Evolutionary conservation across 2,797 vertebrate species (phyloP), one percentile per base, ranked within the genome.

Genomic region (Scomberomorus guttatus): DNA sequence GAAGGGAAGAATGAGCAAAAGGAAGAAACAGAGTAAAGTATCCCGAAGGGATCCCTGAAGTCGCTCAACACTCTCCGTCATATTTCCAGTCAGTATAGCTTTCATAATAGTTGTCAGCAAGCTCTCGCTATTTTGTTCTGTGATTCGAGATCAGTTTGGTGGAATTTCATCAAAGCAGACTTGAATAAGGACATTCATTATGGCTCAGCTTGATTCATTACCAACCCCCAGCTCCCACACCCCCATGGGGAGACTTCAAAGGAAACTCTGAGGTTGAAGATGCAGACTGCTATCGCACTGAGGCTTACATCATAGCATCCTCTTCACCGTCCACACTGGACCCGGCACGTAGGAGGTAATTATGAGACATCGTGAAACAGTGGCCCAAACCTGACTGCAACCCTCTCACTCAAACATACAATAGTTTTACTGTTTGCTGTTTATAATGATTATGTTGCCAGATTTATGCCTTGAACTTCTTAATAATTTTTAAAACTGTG

Each of bases 101-200:
- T 87, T 87, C 59, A 67, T 74, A 77, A 80, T 72, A 69, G 80
- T 87, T 77, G 76, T 80, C 65, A 78, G 84, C 65, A 42, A 75
- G 56, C 83, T 75, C 65, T 63, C 1, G 4, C 80, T 88, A 82
- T 81, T 90, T 90, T 89, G 80, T 87, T 83, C 71, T 84, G 83
- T 90, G 89, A 93, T 90, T 89, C 88, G 78, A 90, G 89, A 91
- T 92, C 91, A 88, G 87, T 82, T 87, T 91, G 89, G 92, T 92
- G 85, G 87, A 89, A 74, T 87, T 86, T 82, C 87, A 90, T 91
- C 90, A 92, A 93, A 94, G 89, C 85, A 75, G 80, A 90, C 80
- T 74, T 88, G 81, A 90, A 90, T 82, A 81, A 83, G 85, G 80
- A 87, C 78, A 61, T 90, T 93, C 83, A 90, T 93, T 90, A 91